Evolutionary conservation across 2,113 vertebrate species (phyloP).

Genomic region (Ailurus styani): DNA sequence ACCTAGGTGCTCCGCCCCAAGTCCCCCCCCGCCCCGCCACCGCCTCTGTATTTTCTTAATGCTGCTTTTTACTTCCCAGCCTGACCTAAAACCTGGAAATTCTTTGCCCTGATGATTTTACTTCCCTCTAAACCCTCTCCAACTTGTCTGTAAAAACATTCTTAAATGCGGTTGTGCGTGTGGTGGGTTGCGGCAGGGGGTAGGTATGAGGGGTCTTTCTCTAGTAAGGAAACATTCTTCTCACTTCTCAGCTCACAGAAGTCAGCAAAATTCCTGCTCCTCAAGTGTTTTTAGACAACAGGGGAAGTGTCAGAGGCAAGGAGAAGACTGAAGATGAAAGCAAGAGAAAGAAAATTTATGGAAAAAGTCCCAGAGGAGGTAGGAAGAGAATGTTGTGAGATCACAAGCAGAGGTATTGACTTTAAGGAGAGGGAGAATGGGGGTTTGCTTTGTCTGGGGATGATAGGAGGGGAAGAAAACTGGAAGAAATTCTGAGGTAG

Average conservation of each 20-base stretch:
- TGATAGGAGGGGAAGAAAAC: neutral
- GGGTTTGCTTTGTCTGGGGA: neutral
- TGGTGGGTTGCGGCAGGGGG: neutral
- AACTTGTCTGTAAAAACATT: neutral
- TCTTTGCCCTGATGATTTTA: neutral
- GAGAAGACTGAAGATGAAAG: neutral
- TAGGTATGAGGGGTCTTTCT: neutral
- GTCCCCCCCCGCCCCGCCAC: too few species aligned
- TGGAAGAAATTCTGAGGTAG: neutral
- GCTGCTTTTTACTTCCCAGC: neutral
- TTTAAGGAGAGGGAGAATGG: neutral
- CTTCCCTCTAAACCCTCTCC: neutral
- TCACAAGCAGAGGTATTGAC: neutral
- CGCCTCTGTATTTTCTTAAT: slow-evolving; percentile 25
- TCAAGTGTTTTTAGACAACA: neutral
- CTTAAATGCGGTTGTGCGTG: neutral
- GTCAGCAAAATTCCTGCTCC: neutral
- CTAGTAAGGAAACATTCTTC: neutral
- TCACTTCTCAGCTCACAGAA: neutral
- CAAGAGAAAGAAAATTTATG: neutral
- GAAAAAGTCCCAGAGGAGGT: neutral
- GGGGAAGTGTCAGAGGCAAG: neutral
- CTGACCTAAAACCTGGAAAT: neutral
- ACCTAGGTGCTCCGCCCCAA: too few species aligned
- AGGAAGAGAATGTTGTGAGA: neutral